A percentile compares a stretch with the other conserved stretches of the same genome.
phyloP scores from a whole-genome alignment of 2,888 invertebrate species.

The Deilephila elpenor region DNA sequence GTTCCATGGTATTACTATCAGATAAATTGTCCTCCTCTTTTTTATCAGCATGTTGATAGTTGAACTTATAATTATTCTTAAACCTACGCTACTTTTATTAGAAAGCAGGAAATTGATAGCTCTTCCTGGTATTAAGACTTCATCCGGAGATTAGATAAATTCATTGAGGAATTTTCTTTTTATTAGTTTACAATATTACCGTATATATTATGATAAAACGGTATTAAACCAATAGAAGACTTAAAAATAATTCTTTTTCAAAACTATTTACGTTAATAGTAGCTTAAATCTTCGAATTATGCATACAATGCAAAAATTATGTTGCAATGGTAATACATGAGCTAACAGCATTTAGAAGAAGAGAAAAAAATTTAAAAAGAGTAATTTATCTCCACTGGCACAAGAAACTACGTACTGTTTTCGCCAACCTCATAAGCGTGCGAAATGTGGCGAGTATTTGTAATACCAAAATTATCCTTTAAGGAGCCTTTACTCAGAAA shows the following conservation, averaged over 20 bases:
- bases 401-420: too few species aligned
- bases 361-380: too few species aligned
- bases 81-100: background rate
- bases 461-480: background rate
- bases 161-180: background rate
- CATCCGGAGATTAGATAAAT: background rate
- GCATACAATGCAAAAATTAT: too few species aligned
- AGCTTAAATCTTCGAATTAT: too few species aligned
- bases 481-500: background rate
- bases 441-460: too few species aligned
- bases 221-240: background rate
- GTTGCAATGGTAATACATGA: too few species aligned
- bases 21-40: background rate
- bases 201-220: background rate
- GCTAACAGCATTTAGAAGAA: too few species aligned
- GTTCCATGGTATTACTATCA: background rate
- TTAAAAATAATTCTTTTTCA: too few species aligned
- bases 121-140: background rate
- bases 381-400: too few species aligned
- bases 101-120: background rate
- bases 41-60: background rate
- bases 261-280: background rate
- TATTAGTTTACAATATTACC: background rate
- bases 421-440: too few species aligned
- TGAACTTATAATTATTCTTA: background rate